Evolutionary conservation across 1,140 invertebrate species (phyloP), one percentile per base, ranked within the genome.

Genomic region (Antheraea mylitta): DNA sequence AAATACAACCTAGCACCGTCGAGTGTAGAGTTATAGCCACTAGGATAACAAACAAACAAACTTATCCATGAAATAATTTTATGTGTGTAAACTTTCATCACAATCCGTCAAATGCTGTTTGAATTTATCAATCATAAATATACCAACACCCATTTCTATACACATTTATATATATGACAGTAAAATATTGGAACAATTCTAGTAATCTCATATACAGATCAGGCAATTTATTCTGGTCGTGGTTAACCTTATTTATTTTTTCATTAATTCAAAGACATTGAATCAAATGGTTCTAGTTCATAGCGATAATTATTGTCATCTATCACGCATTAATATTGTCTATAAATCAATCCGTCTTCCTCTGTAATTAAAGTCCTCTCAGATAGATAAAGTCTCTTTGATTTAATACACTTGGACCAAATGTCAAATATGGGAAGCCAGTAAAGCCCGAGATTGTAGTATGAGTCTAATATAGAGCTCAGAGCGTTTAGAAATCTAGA

Each of bases 401-500:
- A 53, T 53, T 53, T 53, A 53, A 53, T 53, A 53, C 16, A 53
- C 45, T 53, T 16, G 5, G 45, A n/a, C 45, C 45, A n/a, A n/a
- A 53, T 53, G 11, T 53, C 16, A 11, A 16, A 16, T n/a, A 18
- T 45, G n/a, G 19, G 16, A 70, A 73, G 45, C 60, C 19, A 48
- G 65, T 69, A 74, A 74, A 70, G 67, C 66, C 72, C 66, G 68
- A 70, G 69, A 74, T 68, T 72, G 68, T 73, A 30, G 60, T 37
- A 42, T 37, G 45, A 63, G 70, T 73, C 30, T 53, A 61, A 63
- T 58, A 68, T 70, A 65, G 71, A 73, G 67, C 75, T 77, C 22
- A 36, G 61, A 77, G 77, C 77, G 75, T 72, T 75, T 75, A 77
- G 73, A 75, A 75, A 77, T 45, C 70, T 64, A 63, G 71, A 79